phyloP scores from a whole-genome alignment of 2,113 vertebrate genomes.

The Pampusana beccarii region DNA sequence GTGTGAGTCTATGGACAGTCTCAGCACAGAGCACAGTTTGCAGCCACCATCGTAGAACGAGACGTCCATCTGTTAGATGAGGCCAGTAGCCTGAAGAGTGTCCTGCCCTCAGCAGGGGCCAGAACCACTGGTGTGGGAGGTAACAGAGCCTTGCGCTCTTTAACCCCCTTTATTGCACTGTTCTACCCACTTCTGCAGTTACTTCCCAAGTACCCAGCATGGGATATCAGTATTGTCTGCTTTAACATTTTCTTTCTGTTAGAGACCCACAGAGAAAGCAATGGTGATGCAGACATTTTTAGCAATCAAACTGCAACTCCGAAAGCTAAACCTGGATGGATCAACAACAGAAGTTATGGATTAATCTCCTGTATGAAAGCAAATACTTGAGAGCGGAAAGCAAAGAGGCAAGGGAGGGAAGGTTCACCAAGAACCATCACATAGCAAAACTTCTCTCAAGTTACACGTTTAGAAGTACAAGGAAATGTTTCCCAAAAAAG shows the following conservation, averaged over 20 bases:
- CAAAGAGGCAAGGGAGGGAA: neutral
- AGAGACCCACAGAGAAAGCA: neutral
- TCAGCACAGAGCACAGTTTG: neutral
- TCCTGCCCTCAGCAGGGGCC: neutral
- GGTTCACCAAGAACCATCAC: neutral
- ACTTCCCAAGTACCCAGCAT: neutral
- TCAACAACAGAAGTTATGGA: neutral
- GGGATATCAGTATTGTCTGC: neutral
- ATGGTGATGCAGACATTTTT: neutral
- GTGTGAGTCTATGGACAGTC: neutral
- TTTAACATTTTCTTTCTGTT: neutral
- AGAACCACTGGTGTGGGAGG: neutral
- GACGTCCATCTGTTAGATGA: rapidly evolving
- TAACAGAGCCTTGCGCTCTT: neutral
- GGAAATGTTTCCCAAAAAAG: neutral
- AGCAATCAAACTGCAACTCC: neutral
- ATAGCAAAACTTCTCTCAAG: neutral
- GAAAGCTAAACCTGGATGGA: neutral
- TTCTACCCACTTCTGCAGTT: neutral
- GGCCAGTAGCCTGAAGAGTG: neutral
- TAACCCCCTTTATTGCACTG: neutral
- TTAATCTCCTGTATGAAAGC: neutral
- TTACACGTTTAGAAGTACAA: neutral
- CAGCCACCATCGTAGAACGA: neutral
- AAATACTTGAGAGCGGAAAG: neutral